phyloP scores from a whole-genome alignment of 2,113 vertebrate species.

The Leptobrachium leishanense region DNA sequence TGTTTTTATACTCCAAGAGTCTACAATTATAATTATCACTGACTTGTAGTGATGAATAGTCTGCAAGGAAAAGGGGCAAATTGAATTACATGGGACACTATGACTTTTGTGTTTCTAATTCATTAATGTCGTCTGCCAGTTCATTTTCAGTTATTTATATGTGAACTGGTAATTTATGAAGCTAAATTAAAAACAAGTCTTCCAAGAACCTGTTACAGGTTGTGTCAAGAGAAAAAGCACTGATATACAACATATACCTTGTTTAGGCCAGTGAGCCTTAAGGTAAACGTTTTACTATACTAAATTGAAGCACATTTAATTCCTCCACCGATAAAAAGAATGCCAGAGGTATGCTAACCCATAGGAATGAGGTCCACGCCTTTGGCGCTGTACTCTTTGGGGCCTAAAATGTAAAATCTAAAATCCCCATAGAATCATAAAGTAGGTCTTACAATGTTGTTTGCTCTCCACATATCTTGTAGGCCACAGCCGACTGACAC shows the following conservation, averaged over 20 bases:
- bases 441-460: too few species aligned
- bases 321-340: too few species aligned
- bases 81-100: slow-evolving; percentile 53
- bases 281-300: slow-evolving; percentile 23
- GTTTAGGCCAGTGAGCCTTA: slow-evolving; percentile 20
- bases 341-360: too few species aligned
- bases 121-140: slow-evolving; percentile 58
- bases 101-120: slow-evolving; percentile 53
- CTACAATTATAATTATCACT: slow-evolving; percentile 19
- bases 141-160: slow-evolving; percentile 64
- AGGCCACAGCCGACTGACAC: too few species aligned
- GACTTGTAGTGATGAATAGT: slow-evolving; percentile 24
- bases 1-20: neutral
- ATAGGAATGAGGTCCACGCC: too few species aligned
- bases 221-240: slow-evolving; percentile 54
- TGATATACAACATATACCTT: slow-evolving; percentile 57
- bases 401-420: too few species aligned
- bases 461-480: too few species aligned
- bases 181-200: slow-evolving; percentile 60
- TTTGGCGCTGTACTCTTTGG: too few species aligned
- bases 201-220: slow-evolving; percentile 52
- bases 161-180: slow-evolving; percentile 64
- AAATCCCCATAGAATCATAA: too few species aligned
- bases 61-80: slow-evolving; percentile 50
- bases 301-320: slow-evolving; percentile 3